Evolutionary conservation across 1,140 invertebrate species (phyloP).

Genomic region (Subanguina moxae): DNA sequence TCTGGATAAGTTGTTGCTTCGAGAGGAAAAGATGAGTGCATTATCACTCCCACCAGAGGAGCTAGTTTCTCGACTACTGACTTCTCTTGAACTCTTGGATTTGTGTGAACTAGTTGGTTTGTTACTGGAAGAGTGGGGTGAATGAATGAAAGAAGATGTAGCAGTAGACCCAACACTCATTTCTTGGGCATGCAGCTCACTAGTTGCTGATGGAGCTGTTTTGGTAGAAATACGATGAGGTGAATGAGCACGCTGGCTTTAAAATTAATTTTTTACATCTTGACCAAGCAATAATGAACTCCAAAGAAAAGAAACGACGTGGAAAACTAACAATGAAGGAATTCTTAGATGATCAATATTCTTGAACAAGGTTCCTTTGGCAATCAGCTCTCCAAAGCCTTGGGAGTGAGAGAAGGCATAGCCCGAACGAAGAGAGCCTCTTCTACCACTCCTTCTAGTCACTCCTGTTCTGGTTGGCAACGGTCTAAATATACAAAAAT

Average conservation of each 20-base stretch:
- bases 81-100: neutral
- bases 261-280: neutral
- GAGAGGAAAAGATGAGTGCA: neutral
- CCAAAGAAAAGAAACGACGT: no score
- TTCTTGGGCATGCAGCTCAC: neutral
- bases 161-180: no score
- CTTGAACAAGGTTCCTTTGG: conserved; percentile 90
- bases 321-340: conserved; percentile 27
- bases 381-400: conserved; percentile 94
- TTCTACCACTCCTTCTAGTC: conserved; percentile 70
- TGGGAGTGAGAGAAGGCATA: conserved; percentile 96
- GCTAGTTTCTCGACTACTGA: neutral
- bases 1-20: neutral
- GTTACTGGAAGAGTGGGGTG: neutral
- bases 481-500: conserved; percentile 14
- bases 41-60: neutral
- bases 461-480: conserved; percentile 75
- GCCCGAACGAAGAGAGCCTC: conserved; percentile 85
- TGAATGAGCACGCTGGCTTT: neutral
- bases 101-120: neutral
- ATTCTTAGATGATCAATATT: conserved; percentile 45
- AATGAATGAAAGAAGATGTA: neutral
- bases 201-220: neutral
- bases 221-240: neutral
- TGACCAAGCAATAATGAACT: no score